A percentile compares a stretch with the other conserved stretches of the same genome.
Conservation (phyloP, 2,888 invertebrate species). For the Hydrotaea cyrtoneurina region DNA sequence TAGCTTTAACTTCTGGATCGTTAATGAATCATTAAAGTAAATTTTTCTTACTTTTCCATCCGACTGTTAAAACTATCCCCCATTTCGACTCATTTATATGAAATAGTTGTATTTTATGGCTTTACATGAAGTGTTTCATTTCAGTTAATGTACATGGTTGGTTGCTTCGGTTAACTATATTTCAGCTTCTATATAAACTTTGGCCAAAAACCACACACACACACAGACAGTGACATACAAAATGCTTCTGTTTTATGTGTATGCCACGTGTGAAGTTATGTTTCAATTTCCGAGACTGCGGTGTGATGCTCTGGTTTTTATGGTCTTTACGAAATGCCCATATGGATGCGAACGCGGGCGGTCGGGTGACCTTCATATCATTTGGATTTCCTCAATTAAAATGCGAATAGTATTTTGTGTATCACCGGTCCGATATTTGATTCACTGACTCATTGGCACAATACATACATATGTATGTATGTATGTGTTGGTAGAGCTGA, state of each 20-base stretch:
- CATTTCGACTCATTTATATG: too few relatives aligned
- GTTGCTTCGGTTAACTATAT: not conserved
- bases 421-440: not conserved
- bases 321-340: not conserved
- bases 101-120: too few relatives aligned
- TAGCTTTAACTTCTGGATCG: too few relatives aligned
- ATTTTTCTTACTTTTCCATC: too few relatives aligned
- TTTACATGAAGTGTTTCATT: not conserved
- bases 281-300: constrained; percentile 25
- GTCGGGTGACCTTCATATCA: constrained; percentile 7
- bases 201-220: not conserved
- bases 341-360: not conserved
- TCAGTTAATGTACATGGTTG: not conserved
- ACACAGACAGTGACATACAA: not conserved
- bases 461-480: too few relatives aligned
- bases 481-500: too few relatives aligned
- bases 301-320: constrained; percentile 32
- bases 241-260: constrained; percentile 19
- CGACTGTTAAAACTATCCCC: too few relatives aligned
- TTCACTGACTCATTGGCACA: not conserved
- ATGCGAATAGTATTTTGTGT: not conserved
- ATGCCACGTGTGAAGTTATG: constrained; percentile 37
- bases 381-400: constrained; percentile 30
- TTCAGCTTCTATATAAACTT: not conserved
- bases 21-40: too few relatives aligned